phyloP scores from a whole-genome alignment of 2,113 vertebrate genomes.

The Trematomus loennbergii region DNA sequence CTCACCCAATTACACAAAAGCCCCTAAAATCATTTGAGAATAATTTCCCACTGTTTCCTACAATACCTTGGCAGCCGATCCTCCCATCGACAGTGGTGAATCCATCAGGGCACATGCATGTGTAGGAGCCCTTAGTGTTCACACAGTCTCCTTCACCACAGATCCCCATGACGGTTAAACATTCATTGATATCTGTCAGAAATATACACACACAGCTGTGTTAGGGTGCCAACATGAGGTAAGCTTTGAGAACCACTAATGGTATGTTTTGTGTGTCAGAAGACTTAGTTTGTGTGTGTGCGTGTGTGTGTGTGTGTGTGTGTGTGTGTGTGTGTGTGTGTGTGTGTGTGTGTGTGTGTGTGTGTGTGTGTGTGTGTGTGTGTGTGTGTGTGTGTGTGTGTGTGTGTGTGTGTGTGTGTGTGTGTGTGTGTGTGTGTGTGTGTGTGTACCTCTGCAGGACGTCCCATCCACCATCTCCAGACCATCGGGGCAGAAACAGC shows the following conservation, averaged over 20 bases:
- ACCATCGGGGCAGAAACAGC: conserved; percentile 76
- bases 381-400: background rate
- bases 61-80: conserved; percentile 86
- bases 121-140: conserved; percentile 78
- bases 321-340: background rate
- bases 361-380: background rate
- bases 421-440: conserved; percentile 15
- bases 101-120: conserved; percentile 77
- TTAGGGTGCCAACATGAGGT: conserved; percentile 46
- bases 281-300: background rate
- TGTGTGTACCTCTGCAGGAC: conserved; percentile 75
- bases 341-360: conserved; percentile 12
- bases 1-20: conserved; percentile 51
- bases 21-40: conserved; percentile 23
- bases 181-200: conserved; percentile 80
- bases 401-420: background rate
- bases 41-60: conserved; percentile 20
- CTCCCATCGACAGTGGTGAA: conserved; percentile 76
- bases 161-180: conserved; percentile 64
- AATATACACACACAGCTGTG: conserved; percentile 39
- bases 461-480: conserved; percentile 71
- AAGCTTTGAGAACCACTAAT: conserved; percentile 39
- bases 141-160: conserved; percentile 77
- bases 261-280: conserved; percentile 22
- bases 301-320: conserved; percentile 10